These are phyloP conservation scores for Augochlorella aurata DNA, from an alignment of 2,888 invertebrate species.

Conservation along the genomic window DNA sequence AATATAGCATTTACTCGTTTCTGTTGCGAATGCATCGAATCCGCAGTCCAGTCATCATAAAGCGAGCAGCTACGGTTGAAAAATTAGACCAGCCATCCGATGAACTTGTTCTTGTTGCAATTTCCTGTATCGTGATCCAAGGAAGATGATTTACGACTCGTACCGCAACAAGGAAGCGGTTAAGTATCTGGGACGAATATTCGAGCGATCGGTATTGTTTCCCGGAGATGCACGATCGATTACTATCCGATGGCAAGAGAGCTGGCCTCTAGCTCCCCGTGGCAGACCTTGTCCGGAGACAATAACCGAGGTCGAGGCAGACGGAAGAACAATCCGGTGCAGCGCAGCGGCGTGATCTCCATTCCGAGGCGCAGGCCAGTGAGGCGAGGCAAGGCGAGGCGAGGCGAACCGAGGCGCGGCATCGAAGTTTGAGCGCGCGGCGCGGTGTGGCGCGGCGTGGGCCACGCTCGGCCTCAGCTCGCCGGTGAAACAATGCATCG, in stretches of 20 bases:
- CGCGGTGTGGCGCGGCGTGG: slow-evolving; percentile 41
- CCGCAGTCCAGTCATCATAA: no score
- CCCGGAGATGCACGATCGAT: slow-evolving; percentile 53
- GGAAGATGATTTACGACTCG: slow-evolving; percentile 36
- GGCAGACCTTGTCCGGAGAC: slow-evolving; percentile 49
- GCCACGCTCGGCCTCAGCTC: slow-evolving; percentile 26
- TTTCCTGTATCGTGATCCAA: background rate
- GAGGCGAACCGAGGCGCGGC: slow-evolving; percentile 48
- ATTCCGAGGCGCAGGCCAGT: slow-evolving; percentile 48
- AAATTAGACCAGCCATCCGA: background rate
- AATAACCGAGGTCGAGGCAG: slow-evolving; percentile 49
- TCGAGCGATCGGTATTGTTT: slow-evolving; percentile 41
- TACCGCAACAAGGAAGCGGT: slow-evolving; percentile 46
- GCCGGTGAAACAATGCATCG: slow-evolving; percentile 53
- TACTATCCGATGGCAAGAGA: slow-evolving; percentile 30
- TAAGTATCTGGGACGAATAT: slow-evolving; percentile 23
- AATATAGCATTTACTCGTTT: no score
- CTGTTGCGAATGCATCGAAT: no score
- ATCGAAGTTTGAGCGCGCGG: slow-evolving; percentile 16
- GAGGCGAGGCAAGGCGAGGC: slow-evolving; percentile 1
- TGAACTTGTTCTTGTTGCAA: background rate
- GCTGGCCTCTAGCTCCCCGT: slow-evolving; percentile 39
- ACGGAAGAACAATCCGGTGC: slow-evolving; percentile 40
- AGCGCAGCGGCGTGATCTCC: slow-evolving; percentile 52
- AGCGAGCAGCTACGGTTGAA: background rate